A percentile compares a stretch with the other conserved stretches of the same genome.
Conservation (phyloP, 2,888 invertebrate genomes). For the Sisyra terminalis region DNA sequence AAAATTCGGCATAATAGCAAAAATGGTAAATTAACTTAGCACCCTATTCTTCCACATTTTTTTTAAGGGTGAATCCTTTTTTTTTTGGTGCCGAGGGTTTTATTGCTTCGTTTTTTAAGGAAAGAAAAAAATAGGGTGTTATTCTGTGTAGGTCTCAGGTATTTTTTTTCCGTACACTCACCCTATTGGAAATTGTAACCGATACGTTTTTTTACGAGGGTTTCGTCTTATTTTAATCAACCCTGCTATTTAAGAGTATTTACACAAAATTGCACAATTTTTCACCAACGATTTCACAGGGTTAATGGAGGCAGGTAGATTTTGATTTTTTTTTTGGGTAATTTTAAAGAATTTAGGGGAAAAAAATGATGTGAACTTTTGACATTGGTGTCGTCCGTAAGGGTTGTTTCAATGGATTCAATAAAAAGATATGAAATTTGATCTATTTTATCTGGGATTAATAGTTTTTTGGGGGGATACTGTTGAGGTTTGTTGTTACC, state of each 20-base stretch:
- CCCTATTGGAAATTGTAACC: background rate
- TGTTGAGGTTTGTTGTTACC: constrained; percentile 28
- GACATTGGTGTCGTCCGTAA: constrained; percentile 3
- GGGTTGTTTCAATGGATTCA: background rate
- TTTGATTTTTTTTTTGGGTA: background rate
- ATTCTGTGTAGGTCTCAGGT: constrained; percentile 2
- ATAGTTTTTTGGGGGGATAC: background rate
- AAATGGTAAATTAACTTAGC: constrained; percentile 7
- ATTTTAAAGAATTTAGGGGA: background rate
- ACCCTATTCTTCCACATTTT: constrained; percentile 4
- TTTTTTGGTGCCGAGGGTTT: constrained; percentile 1
- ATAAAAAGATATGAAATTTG: constrained; percentile 1
- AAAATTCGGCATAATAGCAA: constrained; percentile 1
- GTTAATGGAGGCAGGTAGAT: constrained; percentile 2
- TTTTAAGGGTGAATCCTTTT: constrained; percentile 5
- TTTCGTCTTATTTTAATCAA: background rate
- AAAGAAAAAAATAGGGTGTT: background rate
- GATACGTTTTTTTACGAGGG: constrained; percentile 1
- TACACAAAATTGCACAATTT: constrained; percentile 9
- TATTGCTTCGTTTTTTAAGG: background rate
- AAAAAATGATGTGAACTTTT: constrained; percentile 4
- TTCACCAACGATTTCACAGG: constrained; percentile 9
- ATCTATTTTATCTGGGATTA: background rate
- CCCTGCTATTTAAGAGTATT: constrained; percentile 3
- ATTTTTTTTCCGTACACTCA: background rate